Base-by-base conservation (phyloP, 1,140 invertebrate genomes). In the Xylocopa sonorina region DNA sequence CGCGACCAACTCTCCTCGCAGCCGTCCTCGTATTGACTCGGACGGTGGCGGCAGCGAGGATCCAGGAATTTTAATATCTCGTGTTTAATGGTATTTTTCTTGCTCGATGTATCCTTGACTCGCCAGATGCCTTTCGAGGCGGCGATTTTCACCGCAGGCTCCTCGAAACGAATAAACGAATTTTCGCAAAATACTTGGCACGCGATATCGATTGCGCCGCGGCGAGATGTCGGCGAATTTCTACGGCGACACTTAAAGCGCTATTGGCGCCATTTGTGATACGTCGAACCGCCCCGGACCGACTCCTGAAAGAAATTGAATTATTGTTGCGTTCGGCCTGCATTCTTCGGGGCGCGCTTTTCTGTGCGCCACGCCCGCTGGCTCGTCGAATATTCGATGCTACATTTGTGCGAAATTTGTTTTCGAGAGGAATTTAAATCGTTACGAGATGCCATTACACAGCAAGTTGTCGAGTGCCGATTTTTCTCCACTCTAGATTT, bases 21-120 rank as follows among this genome's bases (percentile, higher is more conserved):
- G 38, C 29, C 34, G 14, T 21, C 21, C 50, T 46, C 34, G 58
- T 66, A 80, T 76, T 71, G 72, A 83, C 64, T 73, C 21, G 18
- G 46, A 46, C 34, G n/a, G 24, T 7, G n/a, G n/a, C n/a, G n/a
- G 51, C 34, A 80, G 24, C 7, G 58, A 50, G 48, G 72, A 60
- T 69, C 29, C 53, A 80, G 62, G 68, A 84, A 85, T 85, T 85
- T 85, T 85, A 85, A 85, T 85, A 85, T 81, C 73, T 78, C 77
- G 62, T 46, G 64, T 72, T 83, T 73, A 77, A 57, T 79, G 78
- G 50, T 75, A 84, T 63, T 84, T 84, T 81, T 77, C 74, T 75
- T 73, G 50, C 43, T 51, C 69, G 34, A 62, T 75, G 66, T 77
- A 74, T 73, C 72, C n/a, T 80, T 41, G 58, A 66, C 68, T 80